Percentiles rank a stretch among this genome's conserved stretches.
Conservation (phyloP, 2,797 vertebrate species). For the Chaunax sp. region DNA sequence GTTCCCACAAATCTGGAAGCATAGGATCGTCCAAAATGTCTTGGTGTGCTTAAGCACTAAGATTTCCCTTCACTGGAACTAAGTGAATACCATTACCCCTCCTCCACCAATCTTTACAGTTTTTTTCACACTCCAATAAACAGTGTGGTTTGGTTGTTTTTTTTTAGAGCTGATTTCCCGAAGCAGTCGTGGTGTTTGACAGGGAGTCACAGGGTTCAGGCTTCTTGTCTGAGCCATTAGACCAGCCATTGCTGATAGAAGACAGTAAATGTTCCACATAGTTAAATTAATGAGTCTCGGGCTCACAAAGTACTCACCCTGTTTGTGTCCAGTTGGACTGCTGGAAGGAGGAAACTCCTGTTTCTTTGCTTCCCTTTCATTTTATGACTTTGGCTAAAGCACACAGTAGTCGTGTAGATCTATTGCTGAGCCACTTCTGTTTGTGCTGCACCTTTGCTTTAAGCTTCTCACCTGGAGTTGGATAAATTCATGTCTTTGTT, state of each 20-base stretch:
- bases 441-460: too few species aligned
- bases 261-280: not conserved
- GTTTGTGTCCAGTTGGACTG: constrained; percentile 22
- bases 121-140: not conserved
- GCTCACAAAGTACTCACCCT: constrained; percentile 30
- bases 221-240: not conserved
- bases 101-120: too few species aligned
- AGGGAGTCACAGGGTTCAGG: not conserved
- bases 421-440: too few species aligned
- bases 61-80: too few species aligned
- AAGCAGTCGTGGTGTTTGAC: not conserved
- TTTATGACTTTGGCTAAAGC: constrained; percentile 15
- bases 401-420: too few species aligned
- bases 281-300: too few species aligned
- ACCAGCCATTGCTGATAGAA: not conserved
- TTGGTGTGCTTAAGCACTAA: too few species aligned
- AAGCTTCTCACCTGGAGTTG: constrained; percentile 17
- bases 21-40: too few species aligned
- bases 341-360: constrained; percentile 13
- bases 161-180: not conserved
- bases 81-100: too few species aligned
- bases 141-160: not conserved
- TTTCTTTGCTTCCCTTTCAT: constrained; percentile 23
- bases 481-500: too few species aligned
- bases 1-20: too few species aligned